Conservation (phyloP, 1,140 invertebrate genomes). For the Cydia pomonella region DNA sequence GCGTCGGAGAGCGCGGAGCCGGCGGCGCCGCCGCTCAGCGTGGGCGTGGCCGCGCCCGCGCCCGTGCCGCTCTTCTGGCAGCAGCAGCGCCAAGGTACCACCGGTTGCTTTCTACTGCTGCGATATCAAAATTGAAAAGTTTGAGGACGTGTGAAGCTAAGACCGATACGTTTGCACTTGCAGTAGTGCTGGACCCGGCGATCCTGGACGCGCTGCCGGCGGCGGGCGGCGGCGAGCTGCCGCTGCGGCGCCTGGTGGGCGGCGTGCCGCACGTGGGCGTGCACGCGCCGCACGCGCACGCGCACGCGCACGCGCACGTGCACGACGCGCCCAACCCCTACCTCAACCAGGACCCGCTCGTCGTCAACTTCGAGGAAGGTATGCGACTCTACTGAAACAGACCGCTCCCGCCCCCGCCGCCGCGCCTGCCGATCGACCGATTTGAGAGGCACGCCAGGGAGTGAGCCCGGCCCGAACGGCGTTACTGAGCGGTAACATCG, state of each 20-base stretch:
- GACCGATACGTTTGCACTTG: not conserved
- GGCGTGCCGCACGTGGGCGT: conserved; percentile 46
- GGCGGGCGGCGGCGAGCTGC: conserved; percentile 44
- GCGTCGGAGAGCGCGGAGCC: conserved; percentile 42
- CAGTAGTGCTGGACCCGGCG: conserved; percentile 67
- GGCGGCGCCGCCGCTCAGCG: not conserved
- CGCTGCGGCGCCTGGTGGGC: conserved; percentile 60
- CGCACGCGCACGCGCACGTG: conserved; percentile 41
- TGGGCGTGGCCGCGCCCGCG: conserved; percentile 38
- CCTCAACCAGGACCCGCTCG: conserved; percentile 83
- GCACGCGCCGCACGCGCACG: conserved; percentile 44
- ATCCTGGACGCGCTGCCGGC: conserved; percentile 67
- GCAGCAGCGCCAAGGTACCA: conserved; percentile 67
- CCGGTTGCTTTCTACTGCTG: no score
- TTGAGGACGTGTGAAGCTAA: no score
- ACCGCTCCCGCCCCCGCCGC: conserved; percentile 54
- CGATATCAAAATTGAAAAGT: no score
- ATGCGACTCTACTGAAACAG: conserved; percentile 85
- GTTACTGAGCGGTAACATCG: not conserved
- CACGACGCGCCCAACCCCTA: conserved; percentile 55
- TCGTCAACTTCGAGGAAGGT: conserved; percentile 90
- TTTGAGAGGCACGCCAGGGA: conserved; percentile 40
- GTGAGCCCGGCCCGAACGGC: not conserved
- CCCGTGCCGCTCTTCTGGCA: conserved; percentile 66
- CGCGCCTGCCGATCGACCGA: conserved; percentile 44